Percentiles rank a stretch among this genome's conserved stretches.
Conservation (phyloP, 2,888 invertebrate genomes). For the Biston betularia region DNA sequence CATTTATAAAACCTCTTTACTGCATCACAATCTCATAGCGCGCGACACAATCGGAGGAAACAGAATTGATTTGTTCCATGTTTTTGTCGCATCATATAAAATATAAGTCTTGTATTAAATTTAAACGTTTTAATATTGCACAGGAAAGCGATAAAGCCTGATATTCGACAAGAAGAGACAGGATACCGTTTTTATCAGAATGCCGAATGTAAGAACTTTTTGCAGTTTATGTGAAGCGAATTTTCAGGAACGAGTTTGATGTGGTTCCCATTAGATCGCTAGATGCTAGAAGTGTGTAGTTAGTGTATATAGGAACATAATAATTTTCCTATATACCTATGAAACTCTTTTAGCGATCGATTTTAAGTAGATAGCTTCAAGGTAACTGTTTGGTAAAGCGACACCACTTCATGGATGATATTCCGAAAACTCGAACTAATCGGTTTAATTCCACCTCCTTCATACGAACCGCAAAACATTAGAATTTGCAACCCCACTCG, state of each 20-base stretch:
- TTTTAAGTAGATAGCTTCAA: too few relatives aligned
- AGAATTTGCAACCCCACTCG: too few relatives aligned
- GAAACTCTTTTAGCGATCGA: too few relatives aligned
- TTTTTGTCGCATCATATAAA: constrained; percentile 38
- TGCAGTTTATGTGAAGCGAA: constrained; percentile 8
- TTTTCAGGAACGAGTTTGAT: not conserved
- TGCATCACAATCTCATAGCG: not conserved
- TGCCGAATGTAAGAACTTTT: constrained; percentile 28
- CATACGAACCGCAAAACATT: too few relatives aligned
- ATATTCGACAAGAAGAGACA: constrained; percentile 30
- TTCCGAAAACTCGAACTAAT: too few relatives aligned
- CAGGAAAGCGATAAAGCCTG: constrained; percentile 34
- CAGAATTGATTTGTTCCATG: constrained; percentile 48
- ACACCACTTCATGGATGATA: too few relatives aligned
- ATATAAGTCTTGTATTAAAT: constrained; percentile 34
- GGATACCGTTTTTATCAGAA: constrained; percentile 39
- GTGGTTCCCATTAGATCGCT: not conserved
- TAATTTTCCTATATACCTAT: too few relatives aligned
- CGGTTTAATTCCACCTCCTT: too few relatives aligned
- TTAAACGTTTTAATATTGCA: constrained; percentile 41
- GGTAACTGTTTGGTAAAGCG: too few relatives aligned
- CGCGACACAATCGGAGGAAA: constrained; percentile 35
- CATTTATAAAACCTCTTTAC: constrained; percentile 31
- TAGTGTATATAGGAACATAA: too few relatives aligned
- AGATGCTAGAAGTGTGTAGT: too few relatives aligned